Conservation (phyloP, 23 tunicate genomes). For the Ascidia mentula region DNA sequence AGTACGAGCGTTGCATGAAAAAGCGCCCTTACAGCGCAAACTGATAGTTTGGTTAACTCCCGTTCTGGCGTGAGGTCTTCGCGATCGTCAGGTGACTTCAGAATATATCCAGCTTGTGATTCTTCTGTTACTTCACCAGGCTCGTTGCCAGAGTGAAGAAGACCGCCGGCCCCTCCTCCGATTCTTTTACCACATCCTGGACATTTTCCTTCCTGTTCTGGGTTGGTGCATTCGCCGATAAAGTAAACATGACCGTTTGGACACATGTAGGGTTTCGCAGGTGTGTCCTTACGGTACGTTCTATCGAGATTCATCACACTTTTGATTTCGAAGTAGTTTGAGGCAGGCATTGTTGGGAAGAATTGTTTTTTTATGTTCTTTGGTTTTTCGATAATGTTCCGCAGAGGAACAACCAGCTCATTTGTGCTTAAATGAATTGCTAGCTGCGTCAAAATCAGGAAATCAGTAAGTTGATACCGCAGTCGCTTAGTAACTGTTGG, state of each 20-base stretch:
- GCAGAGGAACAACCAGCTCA: slow-evolving; percentile 6
- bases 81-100: not conserved
- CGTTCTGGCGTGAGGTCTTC: slow-evolving; percentile 30
- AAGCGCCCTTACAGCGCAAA: slow-evolving; percentile 30
- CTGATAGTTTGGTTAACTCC: slow-evolving; percentile 31
- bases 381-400: slow-evolving; percentile 20
- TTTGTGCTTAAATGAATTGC: slow-evolving; percentile 11
- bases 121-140: slow-evolving; percentile 35
- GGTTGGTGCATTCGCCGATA: slow-evolving; percentile 56
- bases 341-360: slow-evolving; percentile 52
- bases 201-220: slow-evolving; percentile 49
- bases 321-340: slow-evolving; percentile 29
- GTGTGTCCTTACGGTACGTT: not conserved
- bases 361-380: slow-evolving; percentile 9
- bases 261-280: slow-evolving; percentile 47
- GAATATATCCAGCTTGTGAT: slow-evolving; percentile 70
- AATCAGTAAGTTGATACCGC: slow-evolving; percentile 14
- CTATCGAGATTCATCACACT: slow-evolving; percentile 22
- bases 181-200: slow-evolving; percentile 59
- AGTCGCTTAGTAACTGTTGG: not conserved
- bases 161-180: slow-evolving; percentile 33
- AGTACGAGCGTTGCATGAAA: slow-evolving; percentile 45
- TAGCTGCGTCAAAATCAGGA: not conserved
- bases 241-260: slow-evolving; percentile 78
- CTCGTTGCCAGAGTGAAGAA: slow-evolving; percentile 37